Percentiles rank a stretch among this genome's conserved stretches.
Conservation (phyloP, 2,888 invertebrate species). For the Drosophila picticornis region DNA sequence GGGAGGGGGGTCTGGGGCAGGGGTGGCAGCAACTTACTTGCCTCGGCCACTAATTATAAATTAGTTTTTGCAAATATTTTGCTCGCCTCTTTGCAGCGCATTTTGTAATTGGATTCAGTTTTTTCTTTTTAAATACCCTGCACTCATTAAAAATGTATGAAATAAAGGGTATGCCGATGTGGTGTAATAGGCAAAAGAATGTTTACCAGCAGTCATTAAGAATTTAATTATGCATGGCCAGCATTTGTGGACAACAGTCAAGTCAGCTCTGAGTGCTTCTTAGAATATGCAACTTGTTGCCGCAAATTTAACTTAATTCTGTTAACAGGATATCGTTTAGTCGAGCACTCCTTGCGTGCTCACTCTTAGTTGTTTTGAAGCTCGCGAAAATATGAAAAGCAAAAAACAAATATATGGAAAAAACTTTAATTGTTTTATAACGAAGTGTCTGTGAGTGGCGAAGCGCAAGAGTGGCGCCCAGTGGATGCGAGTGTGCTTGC, state of each 20-base stretch:
- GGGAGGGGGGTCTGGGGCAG: neutral
- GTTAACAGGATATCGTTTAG: neutral
- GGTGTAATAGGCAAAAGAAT: neutral
- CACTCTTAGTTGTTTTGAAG: neutral
- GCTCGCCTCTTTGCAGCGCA: conserved; percentile 49
- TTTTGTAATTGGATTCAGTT: conserved; percentile 34
- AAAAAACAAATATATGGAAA: conserved; percentile 4
- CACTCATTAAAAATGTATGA: neutral
- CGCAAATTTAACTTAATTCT: neutral
- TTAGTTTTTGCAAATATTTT: conserved; percentile 76
- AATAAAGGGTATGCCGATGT: neutral
- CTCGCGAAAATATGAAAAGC: neutral
- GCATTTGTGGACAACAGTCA: too few species aligned
- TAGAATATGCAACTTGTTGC: neutral
- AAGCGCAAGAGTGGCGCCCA: conserved; percentile 76
- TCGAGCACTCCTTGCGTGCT: neutral
- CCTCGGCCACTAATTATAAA: conserved; percentile 71
- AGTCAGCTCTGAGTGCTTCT: too few species aligned
- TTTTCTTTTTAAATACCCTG: conserved; percentile 2
- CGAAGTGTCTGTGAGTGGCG: conserved; percentile 75
- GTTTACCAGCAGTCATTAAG: too few species aligned
- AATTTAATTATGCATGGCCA: too few species aligned
- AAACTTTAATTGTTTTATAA: conserved; percentile 74
- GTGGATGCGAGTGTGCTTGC: conserved; percentile 32
- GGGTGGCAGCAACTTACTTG: conserved; percentile 27